These are phyloP conservation scores for Cetoscarus ocellatus DNA, from an alignment of 2,797 vertebrate species.

Conservation along the genomic window DNA sequence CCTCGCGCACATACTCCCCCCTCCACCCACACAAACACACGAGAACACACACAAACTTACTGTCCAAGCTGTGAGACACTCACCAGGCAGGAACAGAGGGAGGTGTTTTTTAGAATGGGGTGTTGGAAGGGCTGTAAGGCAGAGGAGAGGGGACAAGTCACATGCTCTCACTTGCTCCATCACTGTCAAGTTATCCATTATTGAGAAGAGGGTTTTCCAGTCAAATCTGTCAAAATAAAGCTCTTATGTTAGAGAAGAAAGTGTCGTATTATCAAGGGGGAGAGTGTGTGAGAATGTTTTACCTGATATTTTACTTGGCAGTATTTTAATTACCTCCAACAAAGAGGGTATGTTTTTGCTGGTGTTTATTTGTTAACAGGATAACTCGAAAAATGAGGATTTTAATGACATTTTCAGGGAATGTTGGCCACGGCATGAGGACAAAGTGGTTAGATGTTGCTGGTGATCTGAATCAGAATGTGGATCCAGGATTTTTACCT, in stretches of 20 bases:
- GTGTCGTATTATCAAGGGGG: not conserved
- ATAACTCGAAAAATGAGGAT: too few relatives aligned
- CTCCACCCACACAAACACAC: constrained; percentile 30
- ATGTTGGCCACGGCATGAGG: too few relatives aligned
- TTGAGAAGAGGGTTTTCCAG: constrained; percentile 46
- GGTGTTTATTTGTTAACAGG: too few relatives aligned
- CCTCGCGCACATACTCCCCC: constrained; percentile 19
- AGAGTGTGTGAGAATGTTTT: too few relatives aligned
- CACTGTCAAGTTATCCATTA: constrained; percentile 67
- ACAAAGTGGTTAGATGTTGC: too few relatives aligned
- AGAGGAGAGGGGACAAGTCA: constrained; percentile 69
- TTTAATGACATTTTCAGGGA: too few relatives aligned
- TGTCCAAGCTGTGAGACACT: constrained; percentile 42
- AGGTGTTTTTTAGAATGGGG: constrained; percentile 51
- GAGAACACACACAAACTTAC: constrained; percentile 32
- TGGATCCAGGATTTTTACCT: too few relatives aligned
- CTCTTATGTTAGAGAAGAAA: not conserved
- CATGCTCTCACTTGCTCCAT: constrained; percentile 66
- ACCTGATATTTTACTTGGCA: too few relatives aligned
- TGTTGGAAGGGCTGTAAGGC: constrained; percentile 30
- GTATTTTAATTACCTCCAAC: too few relatives aligned
- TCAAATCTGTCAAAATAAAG: constrained; percentile 76
- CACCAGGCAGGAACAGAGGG: constrained; percentile 31
- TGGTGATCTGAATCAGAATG: too few relatives aligned
- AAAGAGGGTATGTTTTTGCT: too few relatives aligned